These are phyloP conservation scores for Alexandromys oeconomus DNA, from an alignment of 2,797 vertebrate species.

Conservation along the genomic window DNA sequence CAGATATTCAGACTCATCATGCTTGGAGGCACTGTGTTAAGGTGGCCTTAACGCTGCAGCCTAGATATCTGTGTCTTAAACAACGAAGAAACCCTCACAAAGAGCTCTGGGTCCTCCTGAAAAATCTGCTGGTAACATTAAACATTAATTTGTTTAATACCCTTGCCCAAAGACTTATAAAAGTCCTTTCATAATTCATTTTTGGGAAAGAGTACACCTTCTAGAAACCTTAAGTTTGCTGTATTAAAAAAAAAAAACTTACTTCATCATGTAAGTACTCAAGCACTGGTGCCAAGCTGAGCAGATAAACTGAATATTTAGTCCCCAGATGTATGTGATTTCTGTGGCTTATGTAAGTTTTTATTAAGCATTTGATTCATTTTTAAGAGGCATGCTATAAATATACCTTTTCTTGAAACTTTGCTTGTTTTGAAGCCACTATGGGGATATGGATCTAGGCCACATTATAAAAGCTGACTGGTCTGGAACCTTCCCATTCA, in stretches of 20 bases:
- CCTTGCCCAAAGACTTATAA: constrained; percentile 26
- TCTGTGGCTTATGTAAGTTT: background rate
- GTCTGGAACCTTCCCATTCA: background rate
- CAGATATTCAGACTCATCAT: background rate
- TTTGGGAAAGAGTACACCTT: constrained; percentile 36
- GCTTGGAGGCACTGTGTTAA: background rate
- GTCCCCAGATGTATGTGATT: background rate
- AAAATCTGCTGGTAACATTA: constrained; percentile 39
- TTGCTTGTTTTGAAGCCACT: constrained; percentile 8
- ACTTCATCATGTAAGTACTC: background rate
- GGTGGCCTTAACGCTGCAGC: background rate
- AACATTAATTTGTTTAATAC: constrained; percentile 32
- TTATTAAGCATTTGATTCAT: background rate
- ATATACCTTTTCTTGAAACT: constrained; percentile 19
- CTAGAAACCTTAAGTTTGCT: constrained; percentile 5
- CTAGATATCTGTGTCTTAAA: background rate
- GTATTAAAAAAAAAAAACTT: constrained; percentile 26
- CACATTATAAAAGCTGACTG: background rate
- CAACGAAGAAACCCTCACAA: background rate
- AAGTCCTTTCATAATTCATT: background rate
- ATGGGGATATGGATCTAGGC: background rate
- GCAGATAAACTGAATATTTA: background rate
- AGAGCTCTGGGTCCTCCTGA: background rate
- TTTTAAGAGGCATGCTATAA: background rate
- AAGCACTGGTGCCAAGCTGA: background rate